phyloP scores from a whole-genome alignment of 2,113 vertebrate genomes.

The Anoura caudifer region DNA sequence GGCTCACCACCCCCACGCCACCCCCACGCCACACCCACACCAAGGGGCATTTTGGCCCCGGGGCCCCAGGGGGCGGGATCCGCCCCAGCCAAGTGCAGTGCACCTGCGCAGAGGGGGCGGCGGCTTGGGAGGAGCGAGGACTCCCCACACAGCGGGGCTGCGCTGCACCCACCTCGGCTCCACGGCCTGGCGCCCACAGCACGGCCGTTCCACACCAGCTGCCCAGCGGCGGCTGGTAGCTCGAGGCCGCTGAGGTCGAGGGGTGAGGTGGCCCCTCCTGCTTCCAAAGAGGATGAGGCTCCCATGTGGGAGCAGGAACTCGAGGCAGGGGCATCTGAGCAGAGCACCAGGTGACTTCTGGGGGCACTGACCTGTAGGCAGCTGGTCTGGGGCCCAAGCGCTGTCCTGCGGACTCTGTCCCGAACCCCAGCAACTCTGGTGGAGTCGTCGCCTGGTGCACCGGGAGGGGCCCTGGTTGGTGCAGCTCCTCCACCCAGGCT shows the following conservation, averaged over 20 bases:
- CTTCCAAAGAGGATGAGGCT: neutral
- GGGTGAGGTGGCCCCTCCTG: rapidly evolving
- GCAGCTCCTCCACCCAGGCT: rapidly evolving
- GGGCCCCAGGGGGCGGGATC: neutral
- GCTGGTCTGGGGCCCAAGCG: neutral
- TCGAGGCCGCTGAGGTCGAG: neutral
- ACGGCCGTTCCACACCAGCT: rapidly evolving
- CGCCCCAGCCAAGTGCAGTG: neutral
- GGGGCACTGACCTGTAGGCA: neutral
- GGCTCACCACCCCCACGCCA: neutral
- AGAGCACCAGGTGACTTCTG: neutral
- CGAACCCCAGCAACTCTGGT: no score
- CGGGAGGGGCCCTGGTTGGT: rapidly evolving
- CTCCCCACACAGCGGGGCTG: rapidly evolving
- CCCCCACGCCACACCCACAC: neutral
- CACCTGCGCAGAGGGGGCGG: neutral
- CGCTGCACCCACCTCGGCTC: rapidly evolving
- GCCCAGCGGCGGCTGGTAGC: rapidly evolving
- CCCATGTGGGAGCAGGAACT: no score
- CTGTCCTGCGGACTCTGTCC: neutral
- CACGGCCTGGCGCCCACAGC: rapidly evolving
- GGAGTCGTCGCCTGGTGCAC: no score
- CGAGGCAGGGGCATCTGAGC: neutral
- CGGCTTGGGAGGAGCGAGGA: neutral
- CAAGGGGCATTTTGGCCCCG: neutral